These are phyloP conservation scores for Solenopsis fugax DNA, from an alignment of 1,140 invertebrate genomes.

Conservation along the genomic window DNA sequence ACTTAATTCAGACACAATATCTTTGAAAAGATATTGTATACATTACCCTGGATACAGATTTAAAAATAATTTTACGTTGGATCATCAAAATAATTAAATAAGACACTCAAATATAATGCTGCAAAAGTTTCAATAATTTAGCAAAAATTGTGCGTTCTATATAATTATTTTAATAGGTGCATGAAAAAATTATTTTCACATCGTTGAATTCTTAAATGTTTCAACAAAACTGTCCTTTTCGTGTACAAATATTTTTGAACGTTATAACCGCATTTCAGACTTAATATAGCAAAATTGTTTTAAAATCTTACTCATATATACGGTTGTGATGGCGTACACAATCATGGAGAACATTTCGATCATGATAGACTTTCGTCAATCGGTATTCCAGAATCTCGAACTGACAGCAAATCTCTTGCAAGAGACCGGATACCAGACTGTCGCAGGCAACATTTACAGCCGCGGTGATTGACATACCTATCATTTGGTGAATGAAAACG, in stretches of 20 bases:
- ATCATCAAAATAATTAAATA: no score
- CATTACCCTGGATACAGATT: no score
- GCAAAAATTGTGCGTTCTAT: no score
- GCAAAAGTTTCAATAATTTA: no score
- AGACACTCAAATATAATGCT: no score
- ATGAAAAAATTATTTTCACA: no score
- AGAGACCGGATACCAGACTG: constrained; percentile 57
- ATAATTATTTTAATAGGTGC: no score
- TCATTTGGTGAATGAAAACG: constrained; percentile 48
- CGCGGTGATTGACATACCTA: constrained; percentile 28
- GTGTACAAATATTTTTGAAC: neutral
- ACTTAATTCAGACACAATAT: no score
- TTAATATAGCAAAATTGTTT: neutral
- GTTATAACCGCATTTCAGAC: neutral
- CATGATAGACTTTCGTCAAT: constrained; percentile 31
- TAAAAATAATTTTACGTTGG: no score
- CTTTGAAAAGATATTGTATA: no score
- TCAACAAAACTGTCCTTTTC: no score
- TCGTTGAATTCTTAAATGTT: no score
- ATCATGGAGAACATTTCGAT: neutral
- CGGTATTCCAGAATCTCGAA: constrained; percentile 62
- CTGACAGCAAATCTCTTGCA: constrained; percentile 66
- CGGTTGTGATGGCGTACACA: constrained; percentile 24
- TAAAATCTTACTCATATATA: constrained; percentile 37
- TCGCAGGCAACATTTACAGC: constrained; percentile 56